Conservation (phyloP, 1,140 invertebrate species). For the Calliopsis andreniformis region DNA sequence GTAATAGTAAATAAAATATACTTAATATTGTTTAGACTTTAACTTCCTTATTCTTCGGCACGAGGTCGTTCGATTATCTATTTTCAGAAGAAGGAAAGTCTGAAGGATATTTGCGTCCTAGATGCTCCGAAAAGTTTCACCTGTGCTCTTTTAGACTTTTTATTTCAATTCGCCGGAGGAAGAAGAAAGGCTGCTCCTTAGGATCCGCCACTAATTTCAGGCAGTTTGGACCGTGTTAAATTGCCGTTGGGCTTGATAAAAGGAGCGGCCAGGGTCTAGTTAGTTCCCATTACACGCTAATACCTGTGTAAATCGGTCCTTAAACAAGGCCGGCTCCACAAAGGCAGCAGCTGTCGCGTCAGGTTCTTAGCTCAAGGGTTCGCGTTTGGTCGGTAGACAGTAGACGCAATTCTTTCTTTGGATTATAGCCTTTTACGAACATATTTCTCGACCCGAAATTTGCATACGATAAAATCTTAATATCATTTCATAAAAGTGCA, state of each 20-base stretch:
- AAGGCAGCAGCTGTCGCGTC: constrained; percentile 55
- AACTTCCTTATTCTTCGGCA: no score
- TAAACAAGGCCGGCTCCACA: constrained; percentile 46
- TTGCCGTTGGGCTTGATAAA: constrained; percentile 23
- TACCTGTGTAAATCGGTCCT: constrained; percentile 61
- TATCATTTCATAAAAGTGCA: no score
- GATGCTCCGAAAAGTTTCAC: background rate
- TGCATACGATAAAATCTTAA: no score
- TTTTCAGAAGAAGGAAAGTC: background rate
- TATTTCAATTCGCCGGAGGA: background rate
- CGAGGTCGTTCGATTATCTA: no score
- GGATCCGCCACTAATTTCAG: constrained; percentile 29
- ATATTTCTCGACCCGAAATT: no score
- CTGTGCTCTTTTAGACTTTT: background rate
- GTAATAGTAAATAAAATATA: no score
- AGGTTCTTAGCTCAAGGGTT: constrained; percentile 45
- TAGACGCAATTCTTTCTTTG: constrained; percentile 18
- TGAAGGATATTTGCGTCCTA: no score
- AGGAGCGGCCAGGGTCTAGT: constrained; percentile 21
- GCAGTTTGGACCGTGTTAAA: constrained; percentile 22
- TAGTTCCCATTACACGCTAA: constrained; percentile 58
- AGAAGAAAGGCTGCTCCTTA: constrained; percentile 7
- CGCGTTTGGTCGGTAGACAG: background rate
- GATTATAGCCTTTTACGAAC: constrained; percentile 7
- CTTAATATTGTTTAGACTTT: no score